These are phyloP conservation scores for Hymenopus coronatus DNA, from an alignment of 2,888 invertebrate species.

Conservation along the genomic window DNA sequence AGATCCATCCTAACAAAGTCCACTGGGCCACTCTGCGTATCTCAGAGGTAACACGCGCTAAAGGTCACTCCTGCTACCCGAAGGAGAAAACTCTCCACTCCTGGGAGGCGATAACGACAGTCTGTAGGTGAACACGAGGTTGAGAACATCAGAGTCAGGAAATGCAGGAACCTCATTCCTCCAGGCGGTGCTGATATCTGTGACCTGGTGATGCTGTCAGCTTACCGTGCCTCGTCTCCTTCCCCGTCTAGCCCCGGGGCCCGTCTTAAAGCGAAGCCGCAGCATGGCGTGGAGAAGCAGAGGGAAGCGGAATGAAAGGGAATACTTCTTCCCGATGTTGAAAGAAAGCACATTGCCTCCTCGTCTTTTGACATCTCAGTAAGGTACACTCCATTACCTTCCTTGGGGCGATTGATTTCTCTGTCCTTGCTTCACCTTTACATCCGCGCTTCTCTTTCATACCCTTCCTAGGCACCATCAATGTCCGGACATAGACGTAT, in stretches of 20 bases:
- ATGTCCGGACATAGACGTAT: no score
- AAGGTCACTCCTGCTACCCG: no score
- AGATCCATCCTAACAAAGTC: no score
- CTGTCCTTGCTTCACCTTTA: not conserved
- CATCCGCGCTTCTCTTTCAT: not conserved
- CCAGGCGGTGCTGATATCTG: not conserved
- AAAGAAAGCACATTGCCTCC: not conserved
- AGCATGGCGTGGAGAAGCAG: no score
- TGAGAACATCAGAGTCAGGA: not conserved
- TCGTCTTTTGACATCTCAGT: not conserved
- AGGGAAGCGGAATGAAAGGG: not conserved
- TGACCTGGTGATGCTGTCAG: no score
- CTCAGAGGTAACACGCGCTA: no score
- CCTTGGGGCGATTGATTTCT: not conserved
- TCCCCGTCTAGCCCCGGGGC: not conserved
- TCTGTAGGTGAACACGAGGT: not conserved
- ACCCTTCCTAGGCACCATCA: no score
- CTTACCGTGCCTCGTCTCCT: not conserved
- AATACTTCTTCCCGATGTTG: not conserved
- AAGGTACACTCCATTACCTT: not conserved
- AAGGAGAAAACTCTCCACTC: no score
- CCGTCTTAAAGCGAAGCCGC: not conserved
- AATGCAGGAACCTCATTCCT: not conserved
- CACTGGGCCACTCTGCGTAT: no score
- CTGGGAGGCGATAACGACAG: no score